Evolutionary conservation across 1,140 invertebrate species (phyloP).

Genomic region (Diorhabda elongata): DNA sequence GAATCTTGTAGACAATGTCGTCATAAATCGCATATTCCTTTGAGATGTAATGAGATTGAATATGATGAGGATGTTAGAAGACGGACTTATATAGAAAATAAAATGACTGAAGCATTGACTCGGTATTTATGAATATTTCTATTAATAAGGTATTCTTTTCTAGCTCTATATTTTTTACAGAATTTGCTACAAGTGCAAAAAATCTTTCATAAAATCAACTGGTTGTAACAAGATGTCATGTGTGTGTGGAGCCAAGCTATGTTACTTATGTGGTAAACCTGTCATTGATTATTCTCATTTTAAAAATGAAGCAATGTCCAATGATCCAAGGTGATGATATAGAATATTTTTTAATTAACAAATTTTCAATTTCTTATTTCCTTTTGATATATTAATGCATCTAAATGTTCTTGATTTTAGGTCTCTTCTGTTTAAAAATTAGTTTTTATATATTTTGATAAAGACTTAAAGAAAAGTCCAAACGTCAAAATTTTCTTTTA

Average conservation of each 20-base stretch:
- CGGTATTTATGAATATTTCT: constrained; percentile 36
- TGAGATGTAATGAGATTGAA: constrained; percentile 60
- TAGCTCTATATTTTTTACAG: constrained; percentile 38
- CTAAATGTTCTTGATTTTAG: no score
- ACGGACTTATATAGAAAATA: constrained; percentile 60
- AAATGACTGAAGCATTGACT: constrained; percentile 63
- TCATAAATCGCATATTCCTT: constrained; percentile 62
- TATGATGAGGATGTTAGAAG: constrained; percentile 55
- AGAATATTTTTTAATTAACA: no score
- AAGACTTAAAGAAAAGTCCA: no score
- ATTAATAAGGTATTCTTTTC: background rate
- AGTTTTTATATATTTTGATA: no score
- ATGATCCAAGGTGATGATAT: no score
- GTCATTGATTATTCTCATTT: constrained; percentile 62
- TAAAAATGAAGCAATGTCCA: constrained; percentile 44
- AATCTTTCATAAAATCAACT: constrained; percentile 58
- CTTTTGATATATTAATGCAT: no score
- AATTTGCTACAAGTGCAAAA: constrained; percentile 58
- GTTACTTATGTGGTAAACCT: constrained; percentile 62
- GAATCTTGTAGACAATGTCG: constrained; percentile 59
- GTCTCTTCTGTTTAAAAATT: no score
- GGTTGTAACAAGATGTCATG: constrained; percentile 74
- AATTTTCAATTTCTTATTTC: no score
- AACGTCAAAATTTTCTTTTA: no score
- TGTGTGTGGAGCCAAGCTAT: constrained; percentile 63